Conservation (phyloP, 2,113 vertebrate species). For the Lota lota region DNA sequence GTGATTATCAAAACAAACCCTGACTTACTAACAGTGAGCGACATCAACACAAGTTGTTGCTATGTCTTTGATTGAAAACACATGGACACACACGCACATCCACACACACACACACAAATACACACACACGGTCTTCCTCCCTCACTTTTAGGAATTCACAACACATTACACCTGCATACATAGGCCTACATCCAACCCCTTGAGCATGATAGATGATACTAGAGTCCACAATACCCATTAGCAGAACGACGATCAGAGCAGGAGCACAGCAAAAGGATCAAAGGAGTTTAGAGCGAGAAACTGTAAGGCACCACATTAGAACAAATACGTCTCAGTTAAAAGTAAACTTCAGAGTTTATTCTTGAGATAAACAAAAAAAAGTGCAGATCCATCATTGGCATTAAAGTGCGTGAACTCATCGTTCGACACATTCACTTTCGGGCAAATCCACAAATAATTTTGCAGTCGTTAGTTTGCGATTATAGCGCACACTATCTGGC, state of each 20-base stretch:
- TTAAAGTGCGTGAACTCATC: neutral
- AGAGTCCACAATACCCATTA: neutral
- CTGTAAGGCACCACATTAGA: neutral
- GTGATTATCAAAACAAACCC: too few relatives aligned
- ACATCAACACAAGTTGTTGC: too few relatives aligned
- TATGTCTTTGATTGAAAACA: too few relatives aligned
- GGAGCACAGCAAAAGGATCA: neutral
- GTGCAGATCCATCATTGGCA: neutral
- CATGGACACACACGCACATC: too few relatives aligned
- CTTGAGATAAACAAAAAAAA: neutral
- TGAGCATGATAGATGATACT: neutral
- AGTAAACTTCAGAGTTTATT: neutral
- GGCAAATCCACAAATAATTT: neutral
- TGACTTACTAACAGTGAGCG: too few relatives aligned
- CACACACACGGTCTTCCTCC: too few relatives aligned
- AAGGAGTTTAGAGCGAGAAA: neutral
- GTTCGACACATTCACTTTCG: neutral
- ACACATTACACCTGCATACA: too few relatives aligned
- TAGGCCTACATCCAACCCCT: neutral
- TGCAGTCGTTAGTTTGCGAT: neutral
- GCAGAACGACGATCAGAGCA: neutral
- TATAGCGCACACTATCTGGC: constrained; percentile 1
- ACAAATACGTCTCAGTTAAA: too few relatives aligned
- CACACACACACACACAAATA: too few relatives aligned
- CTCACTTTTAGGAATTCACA: too few relatives aligned